Evolutionary conservation across 2,888 invertebrate species (phyloP).

Genomic region (Drosophila merina): DNA sequence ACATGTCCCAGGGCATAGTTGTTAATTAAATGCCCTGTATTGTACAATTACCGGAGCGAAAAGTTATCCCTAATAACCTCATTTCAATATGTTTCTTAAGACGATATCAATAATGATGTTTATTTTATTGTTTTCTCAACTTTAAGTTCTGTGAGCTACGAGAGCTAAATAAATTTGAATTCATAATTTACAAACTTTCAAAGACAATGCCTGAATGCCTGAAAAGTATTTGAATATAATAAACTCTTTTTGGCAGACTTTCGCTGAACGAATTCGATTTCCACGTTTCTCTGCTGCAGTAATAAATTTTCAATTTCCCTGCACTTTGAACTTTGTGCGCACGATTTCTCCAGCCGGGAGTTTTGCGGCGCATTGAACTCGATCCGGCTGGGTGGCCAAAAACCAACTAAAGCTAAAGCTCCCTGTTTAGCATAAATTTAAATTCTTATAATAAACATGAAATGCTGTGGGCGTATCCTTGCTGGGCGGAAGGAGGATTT

Average conservation of each 20-base stretch:
- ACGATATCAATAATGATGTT: not conserved
- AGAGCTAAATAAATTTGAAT: not conserved
- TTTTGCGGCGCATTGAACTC: constrained; percentile 33
- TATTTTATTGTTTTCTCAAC: not conserved
- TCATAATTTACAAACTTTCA: not conserved
- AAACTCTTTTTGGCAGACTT: not conserved
- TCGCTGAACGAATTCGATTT: not conserved
- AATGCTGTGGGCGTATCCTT: constrained; percentile 50
- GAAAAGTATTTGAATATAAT: not conserved
- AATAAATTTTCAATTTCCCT: constrained; percentile 39
- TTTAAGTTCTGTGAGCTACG: not conserved
- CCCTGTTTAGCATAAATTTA: constrained; percentile 72
- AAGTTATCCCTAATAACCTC: constrained; percentile 19
- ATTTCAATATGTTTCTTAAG: constrained; percentile 1
- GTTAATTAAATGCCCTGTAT: constrained; percentile 30
- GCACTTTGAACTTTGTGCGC: constrained; percentile 37
- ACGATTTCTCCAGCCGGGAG: constrained; percentile 3
- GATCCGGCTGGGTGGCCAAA: constrained; percentile 6
- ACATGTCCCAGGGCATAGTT: constrained; percentile 28
- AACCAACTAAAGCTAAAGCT: constrained; percentile 17
- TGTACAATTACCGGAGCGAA: constrained; percentile 30
- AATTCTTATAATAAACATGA: constrained; percentile 69
- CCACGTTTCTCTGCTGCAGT: constrained; percentile 5
- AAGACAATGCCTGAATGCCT: not conserved
- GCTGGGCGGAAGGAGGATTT: constrained; percentile 13